Evolutionary conservation across 1,140 invertebrate species (phyloP), one percentile per base, ranked within the genome.

Genomic region (Caligus rogercresseyi): DNA sequence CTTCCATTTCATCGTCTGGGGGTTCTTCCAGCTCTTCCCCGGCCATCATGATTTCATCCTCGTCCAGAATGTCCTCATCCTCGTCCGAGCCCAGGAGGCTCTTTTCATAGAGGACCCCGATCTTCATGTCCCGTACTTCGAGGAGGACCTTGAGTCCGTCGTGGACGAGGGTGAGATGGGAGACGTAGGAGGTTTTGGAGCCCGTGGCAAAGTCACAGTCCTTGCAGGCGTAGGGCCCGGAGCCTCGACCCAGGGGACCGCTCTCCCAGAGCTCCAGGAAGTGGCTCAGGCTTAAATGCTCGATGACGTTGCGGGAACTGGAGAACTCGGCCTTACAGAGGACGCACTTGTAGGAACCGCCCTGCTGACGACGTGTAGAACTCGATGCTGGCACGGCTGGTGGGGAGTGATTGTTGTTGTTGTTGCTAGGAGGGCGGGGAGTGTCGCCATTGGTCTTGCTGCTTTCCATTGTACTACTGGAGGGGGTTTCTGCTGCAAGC

Each of bases 351-450:
- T 43, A 43, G n/a, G n/a, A n/a, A n/a, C n/a, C n/a, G 31, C 31
- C 31, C 7, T 11, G 7, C 7, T 11, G 31, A n/a, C 31, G 31
- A 43, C n/a, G 7, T n/a, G 7, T 43, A 11, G 31, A 43, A n/a
- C 7, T 11, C 7, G 31, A 43, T 11, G 31, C 7, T 11, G 31
- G 7, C 15, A 21, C 15, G n/a, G 54, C 15, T 16, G 19, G 19
- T n/a, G 24, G 54, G n/a, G 16, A 25, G 54, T 21, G 54, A 23
- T 2, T 56, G 20, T 56, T 56, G 20, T 25, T 56, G 20, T 56
- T 56, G 54, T 18, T 56, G 20, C 54, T 56, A 25, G 54, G 15
- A n/a, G n/a, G n/a, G n/a, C n/a, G n/a, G n/a, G n/a, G n/a, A n/a
- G n/a, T n/a, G n/a, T n/a, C n/a, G n/a, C n/a, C n/a, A 23, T 25